Evolutionary conservation across 2,888 invertebrate species (phyloP).

Genomic region (Chamaedrilus cognettii): DNA sequence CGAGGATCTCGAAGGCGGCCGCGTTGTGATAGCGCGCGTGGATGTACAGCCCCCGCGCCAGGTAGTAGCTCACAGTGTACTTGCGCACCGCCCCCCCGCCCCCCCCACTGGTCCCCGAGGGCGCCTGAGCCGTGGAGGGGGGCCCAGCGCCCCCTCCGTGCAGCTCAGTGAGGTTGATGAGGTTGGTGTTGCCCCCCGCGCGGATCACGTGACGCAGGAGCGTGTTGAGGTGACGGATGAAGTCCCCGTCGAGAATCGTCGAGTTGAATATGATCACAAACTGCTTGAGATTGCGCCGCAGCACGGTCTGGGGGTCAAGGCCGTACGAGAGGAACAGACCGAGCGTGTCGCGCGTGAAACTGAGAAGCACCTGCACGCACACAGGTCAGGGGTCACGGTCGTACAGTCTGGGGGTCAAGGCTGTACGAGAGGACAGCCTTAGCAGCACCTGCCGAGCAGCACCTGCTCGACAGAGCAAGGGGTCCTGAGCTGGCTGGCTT

Average conservation of each 20-base stretch:
- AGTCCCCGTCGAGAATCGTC: slow-evolving; percentile 34
- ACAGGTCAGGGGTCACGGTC: too few relatives aligned
- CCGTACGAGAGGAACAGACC: slow-evolving; percentile 34
- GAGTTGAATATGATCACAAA: slow-evolving; percentile 41
- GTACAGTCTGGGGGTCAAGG: too few relatives aligned
- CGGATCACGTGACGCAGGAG: slow-evolving; percentile 35
- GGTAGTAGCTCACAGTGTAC: slow-evolving; percentile 37
- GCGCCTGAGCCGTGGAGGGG: slow-evolving; percentile 13
- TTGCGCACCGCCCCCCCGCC: slow-evolving; percentile 17
- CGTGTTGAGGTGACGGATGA: slow-evolving; percentile 36
- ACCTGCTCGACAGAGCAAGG: too few relatives aligned
- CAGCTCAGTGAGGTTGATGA: slow-evolving; percentile 34
- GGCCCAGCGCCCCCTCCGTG: slow-evolving; percentile 18
- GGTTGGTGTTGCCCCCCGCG: slow-evolving; percentile 37
- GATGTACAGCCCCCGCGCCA: slow-evolving; percentile 38
- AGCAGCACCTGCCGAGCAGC: too few relatives aligned
- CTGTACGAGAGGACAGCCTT: too few relatives aligned
- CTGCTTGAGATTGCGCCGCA: slow-evolving; percentile 38
- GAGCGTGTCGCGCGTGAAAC: slow-evolving; percentile 33
- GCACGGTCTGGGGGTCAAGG: slow-evolving; percentile 36
- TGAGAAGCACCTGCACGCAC: too few relatives aligned
- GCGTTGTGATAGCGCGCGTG: slow-evolving; percentile 37
- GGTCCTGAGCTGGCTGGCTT: too few relatives aligned
- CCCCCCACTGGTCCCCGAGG: not conserved
- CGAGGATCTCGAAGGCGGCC: slow-evolving; percentile 37